Base-by-base conservation (phyloP, 2,797 vertebrate genomes). In the Chaunax sp. region DNA sequence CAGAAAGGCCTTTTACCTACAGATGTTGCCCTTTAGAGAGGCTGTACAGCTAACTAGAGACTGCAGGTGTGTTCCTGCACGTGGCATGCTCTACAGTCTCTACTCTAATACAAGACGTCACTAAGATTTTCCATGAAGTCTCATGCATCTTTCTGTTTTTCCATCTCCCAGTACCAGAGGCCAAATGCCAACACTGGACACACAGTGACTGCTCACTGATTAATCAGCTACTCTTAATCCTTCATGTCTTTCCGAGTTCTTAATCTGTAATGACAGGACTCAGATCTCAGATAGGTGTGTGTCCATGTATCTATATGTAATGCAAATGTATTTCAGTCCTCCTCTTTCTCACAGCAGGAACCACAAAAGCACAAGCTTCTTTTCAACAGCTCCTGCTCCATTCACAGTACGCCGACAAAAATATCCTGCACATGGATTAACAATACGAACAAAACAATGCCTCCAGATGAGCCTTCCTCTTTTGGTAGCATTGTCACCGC, bases 401-500 rank as follows among this genome's bases (percentile, higher is more conserved):
- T 87, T 85, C 82, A 68, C 63, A 67, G 56, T 47, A 51, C 30
- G 75, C 52, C 62, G 76, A 35, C 62, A 74, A 64, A 49, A 75
- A 83, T 62, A 80, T 28, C 18, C 58, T 57, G 72, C 64, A 74
- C 65, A 67, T 53, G 81, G 75, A 89, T 81, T 72, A 86, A 75
- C 79, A 85, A 84, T 59, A 62, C 65, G 56, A 70, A 74, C 57
- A 72, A 79, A 79, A 87, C 87, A 90, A 89, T 79, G 76, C 73
- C 46, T 52, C 61, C 52, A 72, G 57, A 82, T 74, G 62, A 81
- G 67, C 55, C 33, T 66, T 64, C 46, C 74, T 75, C 54, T 62
- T 86, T 82, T 46, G 53, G 74, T 70, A 51, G 72, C 51, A 81
- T 82, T 87, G 82, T 83, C 69, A 56, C 60, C 59, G 67, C 61